Base-by-base conservation (phyloP, 2,888 invertebrate species). In the Sesia apiformis region DNA sequence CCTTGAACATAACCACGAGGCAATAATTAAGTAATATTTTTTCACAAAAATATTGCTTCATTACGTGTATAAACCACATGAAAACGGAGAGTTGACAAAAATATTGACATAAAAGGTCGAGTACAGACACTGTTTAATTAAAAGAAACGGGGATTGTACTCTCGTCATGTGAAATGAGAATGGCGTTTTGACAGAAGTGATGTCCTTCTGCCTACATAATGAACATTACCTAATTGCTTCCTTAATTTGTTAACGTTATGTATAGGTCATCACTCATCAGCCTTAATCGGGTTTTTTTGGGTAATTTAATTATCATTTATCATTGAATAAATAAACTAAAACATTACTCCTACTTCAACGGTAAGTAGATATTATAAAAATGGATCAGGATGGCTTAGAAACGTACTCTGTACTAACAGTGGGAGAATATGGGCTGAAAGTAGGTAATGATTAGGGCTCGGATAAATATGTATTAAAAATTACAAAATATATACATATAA, bases 21-120 rank as follows among this genome's bases (percentile, higher is more conserved):
- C 23, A 46, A 64, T 60, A 60, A 74, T 73, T 63, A 66, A 73
- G 67, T 65, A 67, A 74, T 76, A 75, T 70, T 65, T 78, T 75
- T 64, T 59, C 69, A 60, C 63, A 57, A 76, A 76, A 68, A 78
- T 81, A 81, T 78, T 70, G 62, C 76, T 78, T 78, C 69, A 78
- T 78, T 76, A 76, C 71, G 66, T 70, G 71, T 64, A 55, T 69
- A 72, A 70, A 68, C 54, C 58, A 65, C 66, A 73, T 74, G 69
- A 74, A 72, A 67, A 60, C 7, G 3, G 8, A 46, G 23, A 46
- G 23, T 8, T 46, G 46, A 46, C 7, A 46, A 23, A 46, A 46
- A 46, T 8, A 46, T 46, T 8, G n/a, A 46, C 46, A 8, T 23
- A n/a, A 46, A 46, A 46, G 7, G 8, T 46, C 46, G 46, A 46